Conservation (phyloP, 2,888 invertebrate species). For the Amiota mariae region DNA sequence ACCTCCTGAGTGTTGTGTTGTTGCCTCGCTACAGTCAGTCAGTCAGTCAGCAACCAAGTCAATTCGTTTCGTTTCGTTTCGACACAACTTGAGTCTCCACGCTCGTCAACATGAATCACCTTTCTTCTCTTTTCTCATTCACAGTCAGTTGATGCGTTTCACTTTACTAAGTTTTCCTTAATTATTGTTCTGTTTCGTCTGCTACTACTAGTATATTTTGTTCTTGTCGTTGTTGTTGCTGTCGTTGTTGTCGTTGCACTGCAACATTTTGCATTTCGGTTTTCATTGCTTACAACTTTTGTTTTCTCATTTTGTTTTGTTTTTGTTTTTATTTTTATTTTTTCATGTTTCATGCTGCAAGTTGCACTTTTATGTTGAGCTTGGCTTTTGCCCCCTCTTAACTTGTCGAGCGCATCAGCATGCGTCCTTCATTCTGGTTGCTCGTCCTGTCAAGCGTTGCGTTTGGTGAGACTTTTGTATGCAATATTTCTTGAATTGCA, state of each 20-base stretch:
- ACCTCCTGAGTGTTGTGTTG: not conserved
- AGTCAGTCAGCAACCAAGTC: no score
- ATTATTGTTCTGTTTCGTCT: constrained; percentile 64
- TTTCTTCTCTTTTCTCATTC: no score
- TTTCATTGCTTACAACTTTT: constrained; percentile 16
- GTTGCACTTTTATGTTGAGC: constrained; percentile 25
- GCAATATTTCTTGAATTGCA: constrained; percentile 13
- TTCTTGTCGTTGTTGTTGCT: constrained; percentile 34
- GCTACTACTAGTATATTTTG: constrained; percentile 42
- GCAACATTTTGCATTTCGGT: constrained; percentile 16
- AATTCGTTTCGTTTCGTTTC: not conserved
- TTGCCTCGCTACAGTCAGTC: not conserved
- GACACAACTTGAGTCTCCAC: no score
- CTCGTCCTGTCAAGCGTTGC: not conserved
- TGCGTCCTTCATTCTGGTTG: not conserved
- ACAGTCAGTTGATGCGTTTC: constrained; percentile 6
- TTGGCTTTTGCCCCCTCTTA: constrained; percentile 7
- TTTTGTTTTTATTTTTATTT: constrained; percentile 5
- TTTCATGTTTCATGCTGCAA: constrained; percentile 12
- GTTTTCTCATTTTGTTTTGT: constrained; percentile 15
- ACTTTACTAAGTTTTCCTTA: constrained; percentile 48
- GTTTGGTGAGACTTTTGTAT: constrained; percentile 15
- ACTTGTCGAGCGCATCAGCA: constrained; percentile 1
- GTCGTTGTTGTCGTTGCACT: not conserved
- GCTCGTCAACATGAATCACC: no score